phyloP scores from a whole-genome alignment of 2,888 invertebrate genomes.

The Drosophila subsilvestris region DNA sequence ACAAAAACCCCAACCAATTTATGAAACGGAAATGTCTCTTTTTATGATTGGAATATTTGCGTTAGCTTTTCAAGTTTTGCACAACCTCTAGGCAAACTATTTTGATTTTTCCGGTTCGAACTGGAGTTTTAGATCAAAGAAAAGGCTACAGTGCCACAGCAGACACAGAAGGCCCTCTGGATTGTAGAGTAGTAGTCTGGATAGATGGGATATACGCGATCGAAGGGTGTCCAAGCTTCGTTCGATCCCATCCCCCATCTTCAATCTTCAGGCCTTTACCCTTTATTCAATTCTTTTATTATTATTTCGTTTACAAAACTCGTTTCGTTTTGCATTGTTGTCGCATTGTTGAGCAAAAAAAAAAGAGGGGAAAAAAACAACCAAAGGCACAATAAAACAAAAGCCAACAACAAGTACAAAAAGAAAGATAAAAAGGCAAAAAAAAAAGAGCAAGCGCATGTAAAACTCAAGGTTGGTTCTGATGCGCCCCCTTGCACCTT shows the following conservation, averaged over 20 bases:
- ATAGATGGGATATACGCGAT: no score
- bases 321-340: slow-evolving; percentile 50
- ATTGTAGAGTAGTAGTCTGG: no score
- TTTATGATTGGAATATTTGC: neutral
- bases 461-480: slow-evolving; percentile 52
- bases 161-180: no score
- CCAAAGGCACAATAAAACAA: slow-evolving; percentile 3
- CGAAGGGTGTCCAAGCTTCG: neutral
- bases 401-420: slow-evolving; percentile 12
- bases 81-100: neutral
- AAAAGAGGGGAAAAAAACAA: slow-evolving; percentile 19
- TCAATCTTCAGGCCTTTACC: neutral
- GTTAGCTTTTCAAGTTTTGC: neutral
- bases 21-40: neutral
- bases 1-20: neutral
- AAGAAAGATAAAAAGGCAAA: slow-evolving; percentile 29
- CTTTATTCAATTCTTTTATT: slow-evolving; percentile 11
- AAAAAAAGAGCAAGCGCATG: slow-evolving; percentile 34
- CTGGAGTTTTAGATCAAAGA: neutral
- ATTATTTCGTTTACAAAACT: slow-evolving; percentile 42
- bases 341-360: slow-evolving; percentile 41
- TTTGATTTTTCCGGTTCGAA: neutral
- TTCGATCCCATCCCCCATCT: neutral
- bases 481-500: neutral
- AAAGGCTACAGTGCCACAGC: no score